phyloP scores from a whole-genome alignment of 2,797 vertebrate species.

The Ciconia nigra region DNA sequence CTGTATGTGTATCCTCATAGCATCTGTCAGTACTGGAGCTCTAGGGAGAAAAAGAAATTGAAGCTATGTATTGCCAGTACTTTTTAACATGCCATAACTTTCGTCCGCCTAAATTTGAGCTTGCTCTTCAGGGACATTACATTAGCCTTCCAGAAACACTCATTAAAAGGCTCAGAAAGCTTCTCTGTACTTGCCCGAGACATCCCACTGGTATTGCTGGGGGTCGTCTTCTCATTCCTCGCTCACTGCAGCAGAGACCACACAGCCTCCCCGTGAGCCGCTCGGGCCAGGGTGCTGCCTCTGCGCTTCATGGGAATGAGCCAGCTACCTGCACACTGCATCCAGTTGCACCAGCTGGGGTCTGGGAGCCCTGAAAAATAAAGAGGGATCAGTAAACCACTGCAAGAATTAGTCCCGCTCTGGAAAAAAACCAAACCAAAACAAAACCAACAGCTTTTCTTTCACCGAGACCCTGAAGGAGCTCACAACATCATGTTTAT shows the following conservation, averaged over 20 bases:
- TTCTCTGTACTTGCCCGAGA: neutral
- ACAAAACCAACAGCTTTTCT: neutral
- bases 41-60: neutral
- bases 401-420: neutral
- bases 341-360: neutral
- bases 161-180: neutral
- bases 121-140: neutral
- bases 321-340: neutral
- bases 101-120: neutral
- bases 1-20: neutral
- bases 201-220: neutral
- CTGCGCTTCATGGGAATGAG: rapidly evolving
- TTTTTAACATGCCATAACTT: neutral
- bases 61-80: neutral
- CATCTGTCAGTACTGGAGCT: neutral
- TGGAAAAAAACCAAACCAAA: neutral
- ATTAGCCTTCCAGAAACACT: neutral
- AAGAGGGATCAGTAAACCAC: neutral
- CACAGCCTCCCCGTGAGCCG: rapidly evolving
- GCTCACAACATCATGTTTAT: neutral
- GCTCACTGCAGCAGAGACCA: neutral
- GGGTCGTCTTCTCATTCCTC: neutral
- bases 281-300: rapidly evolving
- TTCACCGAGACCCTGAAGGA: neutral
- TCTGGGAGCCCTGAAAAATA: neutral